Evolutionary conservation across 2,888 invertebrate species (phyloP), one percentile per base, ranked within the genome.

Genomic region (Himalopsyche japonica): DNA sequence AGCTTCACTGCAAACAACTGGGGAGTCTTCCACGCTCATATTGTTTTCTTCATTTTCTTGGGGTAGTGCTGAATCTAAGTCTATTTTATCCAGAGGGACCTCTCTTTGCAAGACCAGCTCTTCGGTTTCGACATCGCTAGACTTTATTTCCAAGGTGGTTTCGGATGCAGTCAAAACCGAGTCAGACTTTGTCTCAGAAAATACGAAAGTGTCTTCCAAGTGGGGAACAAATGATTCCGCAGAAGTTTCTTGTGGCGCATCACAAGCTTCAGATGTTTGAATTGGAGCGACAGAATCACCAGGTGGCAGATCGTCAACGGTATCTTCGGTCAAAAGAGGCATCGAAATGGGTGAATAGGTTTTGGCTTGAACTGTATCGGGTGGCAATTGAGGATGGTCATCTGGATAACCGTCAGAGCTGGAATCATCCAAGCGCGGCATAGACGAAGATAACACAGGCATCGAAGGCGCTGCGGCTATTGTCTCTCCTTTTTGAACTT

Each of bases 271-370:
- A 32, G 49, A 32, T 20, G 30, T 34, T 27, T 80, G 64, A n/a
- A n/a, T 32, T n/a, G 30, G 12, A 18, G 3, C 8, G 1, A 18
- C 20, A 4, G 32, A 20, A 76, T 64, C 18, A 27, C n/a, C 70
- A 6, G 27, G 0, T n/a, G 34, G 7, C 18, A 43, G 32, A 37
- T 89, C 86, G 18, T 88, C 92, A 77, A 89, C 89, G 5, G 88
- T 88, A 49, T 93, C 93, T 84, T 93, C 94, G 4, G 93, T 93
- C 34, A 94, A 89, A 87, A 94, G 88, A 1, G 94, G 94, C 94
- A 94, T 94, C 34, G 93, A 94, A 86, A 93, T 93, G 7, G 92
- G 90, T 24, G 89, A 90, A 32, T 89, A 88, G 88, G 89, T 88
- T 89, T 91, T 88, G 85, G 89, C 86, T 84, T 90, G 90, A 82